These are phyloP conservation scores for Exocentrus adspersus DNA, from an alignment of 2,888 invertebrate species.

Conservation along the genomic window DNA sequence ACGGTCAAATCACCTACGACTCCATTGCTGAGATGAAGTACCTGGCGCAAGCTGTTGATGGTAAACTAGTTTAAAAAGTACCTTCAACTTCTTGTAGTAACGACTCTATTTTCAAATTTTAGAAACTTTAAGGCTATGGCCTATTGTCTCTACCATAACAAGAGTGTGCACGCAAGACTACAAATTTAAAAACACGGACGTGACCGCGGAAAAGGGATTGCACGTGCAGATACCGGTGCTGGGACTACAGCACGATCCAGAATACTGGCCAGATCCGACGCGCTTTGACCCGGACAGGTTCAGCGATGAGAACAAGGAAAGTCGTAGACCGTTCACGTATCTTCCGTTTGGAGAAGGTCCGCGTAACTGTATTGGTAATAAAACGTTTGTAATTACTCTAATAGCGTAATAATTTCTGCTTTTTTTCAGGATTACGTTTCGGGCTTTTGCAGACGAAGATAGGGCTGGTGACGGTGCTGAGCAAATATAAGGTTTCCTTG, in stretches of 20 bases:
- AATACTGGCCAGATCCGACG: constrained; percentile 46
- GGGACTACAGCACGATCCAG: constrained; percentile 45
- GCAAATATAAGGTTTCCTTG: constrained; percentile 32
- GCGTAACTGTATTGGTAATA: constrained; percentile 50
- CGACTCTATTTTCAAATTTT: constrained; percentile 28
- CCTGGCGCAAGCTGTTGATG: constrained; percentile 56
- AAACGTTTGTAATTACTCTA: too few species aligned
- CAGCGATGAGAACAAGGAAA: constrained; percentile 37
- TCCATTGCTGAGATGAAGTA: constrained; percentile 63
- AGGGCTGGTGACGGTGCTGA: constrained; percentile 35
- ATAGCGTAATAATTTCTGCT: too few species aligned
- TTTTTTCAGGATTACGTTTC: constrained; percentile 39
- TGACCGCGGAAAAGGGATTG: constrained; percentile 46
- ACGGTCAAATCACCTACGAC: constrained; percentile 61
- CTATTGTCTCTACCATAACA: constrained; percentile 38
- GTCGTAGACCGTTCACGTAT: constrained; percentile 36
- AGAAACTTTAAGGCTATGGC: constrained; percentile 58
- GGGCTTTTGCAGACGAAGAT: constrained; percentile 42
- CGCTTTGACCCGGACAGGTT: constrained; percentile 50
- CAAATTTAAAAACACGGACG: constrained; percentile 41
- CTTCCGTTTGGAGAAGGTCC: constrained; percentile 51
- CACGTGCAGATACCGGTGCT: constrained; percentile 40
- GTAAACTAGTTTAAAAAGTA: constrained; percentile 12
- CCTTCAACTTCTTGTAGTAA: background rate
- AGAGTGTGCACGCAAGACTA: constrained; percentile 47